Base-by-base conservation (phyloP, 2,888 invertebrate species). In the Hipparchia sbordonii region DNA sequence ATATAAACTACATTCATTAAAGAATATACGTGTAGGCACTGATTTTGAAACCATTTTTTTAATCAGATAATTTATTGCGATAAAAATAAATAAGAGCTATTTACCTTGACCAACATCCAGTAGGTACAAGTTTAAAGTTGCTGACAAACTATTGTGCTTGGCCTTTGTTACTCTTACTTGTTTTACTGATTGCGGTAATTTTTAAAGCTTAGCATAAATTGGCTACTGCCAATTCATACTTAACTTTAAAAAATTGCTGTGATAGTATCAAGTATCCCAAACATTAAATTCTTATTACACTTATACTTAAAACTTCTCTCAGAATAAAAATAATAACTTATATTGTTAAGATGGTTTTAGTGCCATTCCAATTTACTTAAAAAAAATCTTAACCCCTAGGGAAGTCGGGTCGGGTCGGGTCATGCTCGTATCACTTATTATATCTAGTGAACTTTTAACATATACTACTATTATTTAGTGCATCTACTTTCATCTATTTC, bases 131-230 rank as follows among this genome's bases (percentile, higher is more conserved):
- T 56, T 56, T 56, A 13, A 67, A 45, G 13, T 57, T 56, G 8
- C 56, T 56, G 39, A 67, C 54, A 46, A 67, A 57, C 13, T 48
- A 51, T 63, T 51, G 23, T 56, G 56, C 45, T 56, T 54, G 39
- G 66, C 67, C 54, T 56, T 54, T 67, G 56, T 56, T 67, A 67
- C n/a, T 12, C 57, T 57, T 56, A 48, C 61, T 46, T 61, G 8
- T 61, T 46, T 61, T 8, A 61, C n/a, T 39, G n/a, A 62, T 62
- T 46, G 23, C 9, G 48, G 45, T 13, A 2, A 48, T 3, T 13
- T 39, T 12, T 9, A 10, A 39, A 39, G 39, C 39, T 39, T 39
- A 39, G 39, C 5, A 39, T 39, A 39, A 39, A 39, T 39, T 39
- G 39, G 39, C 39, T 39, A 23, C 23, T 0, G 23, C 23, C 23